Evolutionary conservation across 2,888 invertebrate genomes (phyloP).

Genomic region (Agonopterix alstromeriana): DNA sequence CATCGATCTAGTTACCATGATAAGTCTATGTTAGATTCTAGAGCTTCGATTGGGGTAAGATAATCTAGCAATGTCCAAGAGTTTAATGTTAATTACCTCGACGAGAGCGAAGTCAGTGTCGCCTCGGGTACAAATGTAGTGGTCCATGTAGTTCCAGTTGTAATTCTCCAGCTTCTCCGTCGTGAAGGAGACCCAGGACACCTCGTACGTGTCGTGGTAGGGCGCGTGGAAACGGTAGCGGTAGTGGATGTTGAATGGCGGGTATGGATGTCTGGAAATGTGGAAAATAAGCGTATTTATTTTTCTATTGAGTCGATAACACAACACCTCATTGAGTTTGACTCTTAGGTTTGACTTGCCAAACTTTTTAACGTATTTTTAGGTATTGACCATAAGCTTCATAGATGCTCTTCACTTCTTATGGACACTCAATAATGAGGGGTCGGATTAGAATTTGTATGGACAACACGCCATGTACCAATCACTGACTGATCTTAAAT

Average conservation of each 20-base stretch:
- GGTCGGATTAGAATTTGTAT: too few relatives aligned
- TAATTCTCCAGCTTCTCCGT: constrained; percentile 97
- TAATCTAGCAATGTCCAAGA: not conserved
- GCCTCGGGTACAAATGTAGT: constrained; percentile 96
- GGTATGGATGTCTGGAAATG: constrained; percentile 91
- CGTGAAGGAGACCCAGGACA: constrained; percentile 95
- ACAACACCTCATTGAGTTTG: too few relatives aligned
- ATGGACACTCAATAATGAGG: too few relatives aligned
- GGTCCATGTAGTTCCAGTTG: constrained; percentile 98
- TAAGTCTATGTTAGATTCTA: too few relatives aligned
- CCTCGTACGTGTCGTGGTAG: constrained; percentile 93
- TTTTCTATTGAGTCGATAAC: not conserved
- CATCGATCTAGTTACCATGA: too few relatives aligned
- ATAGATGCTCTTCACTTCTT: too few relatives aligned
- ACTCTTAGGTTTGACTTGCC: too few relatives aligned
- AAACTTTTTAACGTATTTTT: too few relatives aligned
- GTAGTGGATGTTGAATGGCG: constrained; percentile 94
- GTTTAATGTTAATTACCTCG: constrained; percentile 77
- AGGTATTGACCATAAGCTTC: too few relatives aligned
- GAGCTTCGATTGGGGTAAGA: too few relatives aligned
- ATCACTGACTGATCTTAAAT: too few relatives aligned
- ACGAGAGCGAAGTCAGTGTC: constrained; percentile 93
- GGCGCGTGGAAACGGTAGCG: constrained; percentile 95
- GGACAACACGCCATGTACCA: too few relatives aligned
- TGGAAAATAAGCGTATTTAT: not conserved